Evolutionary conservation across 2,888 invertebrate species (phyloP), one percentile per base, ranked within the genome.

Genomic region (Eilema griseolum): DNA sequence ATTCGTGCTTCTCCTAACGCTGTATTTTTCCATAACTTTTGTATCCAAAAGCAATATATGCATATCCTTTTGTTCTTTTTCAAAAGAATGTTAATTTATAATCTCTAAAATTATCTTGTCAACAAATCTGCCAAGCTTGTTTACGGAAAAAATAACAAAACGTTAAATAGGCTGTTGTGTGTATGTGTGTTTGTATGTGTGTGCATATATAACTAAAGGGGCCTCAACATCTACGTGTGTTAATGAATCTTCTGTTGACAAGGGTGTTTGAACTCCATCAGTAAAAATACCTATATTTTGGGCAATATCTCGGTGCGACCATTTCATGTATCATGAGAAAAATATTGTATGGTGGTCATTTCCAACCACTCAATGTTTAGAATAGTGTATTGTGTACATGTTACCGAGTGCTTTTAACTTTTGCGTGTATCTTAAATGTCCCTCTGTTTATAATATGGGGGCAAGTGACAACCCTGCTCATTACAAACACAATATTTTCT

Each of bases 381-480:
- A 11, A 12, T 37, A 37, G 33, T 37, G 33, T 37, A 37, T 37
- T 37, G 33, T 37, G 11, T 37, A 12, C 12, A 8, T 8, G 28
- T 28, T 2, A n/a, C n/a, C 5, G 28, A 3, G 28, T 28, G 28
- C 5, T 4, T 33, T 4, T 33, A 1, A 8, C 28, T 33, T 33
- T 37, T 37, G 41, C 16, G 23, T 56, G 56, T 23, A 23, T 23
- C 23, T 10, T n/a, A n/a, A n/a, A n/a, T 8, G n/a, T 20, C 0
- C 2, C n/a, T 5, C 20, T 20, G 10, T 52, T 52, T 41, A 3
- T 16, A 61, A 10, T 31, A 28, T 10, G 14, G 16, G 24, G 16
- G 10, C 10, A 10, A 65, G 61, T 28, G 56, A 37, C 70, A 70
- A 46, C 70, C 70, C 70, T 70, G 24, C 28, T 16, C 56, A 61